These are phyloP conservation scores for Eurytoma adleriae DNA, from an alignment of 2,888 invertebrate species.

Conservation along the genomic window DNA sequence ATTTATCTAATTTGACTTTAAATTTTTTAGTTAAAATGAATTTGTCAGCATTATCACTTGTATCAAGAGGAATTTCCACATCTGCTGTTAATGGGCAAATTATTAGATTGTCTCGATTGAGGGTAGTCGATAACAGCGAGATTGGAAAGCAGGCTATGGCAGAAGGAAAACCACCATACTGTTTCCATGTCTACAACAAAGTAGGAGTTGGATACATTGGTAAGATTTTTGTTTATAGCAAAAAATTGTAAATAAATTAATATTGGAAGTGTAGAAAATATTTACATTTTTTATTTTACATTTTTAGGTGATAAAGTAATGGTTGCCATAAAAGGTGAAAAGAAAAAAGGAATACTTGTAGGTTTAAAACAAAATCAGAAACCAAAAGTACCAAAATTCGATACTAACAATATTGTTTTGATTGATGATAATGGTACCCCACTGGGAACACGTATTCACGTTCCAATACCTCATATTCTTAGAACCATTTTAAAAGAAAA, in stretches of 20 bases:
- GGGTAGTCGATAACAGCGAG: slow-evolving; percentile 98
- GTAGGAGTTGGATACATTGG: slow-evolving; percentile 81
- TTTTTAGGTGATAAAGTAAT: slow-evolving; percentile 89
- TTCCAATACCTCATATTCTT: slow-evolving; percentile 94
- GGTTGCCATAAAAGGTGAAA: slow-evolving; percentile 96
- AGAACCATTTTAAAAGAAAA: slow-evolving; percentile 90
- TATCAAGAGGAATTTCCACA: slow-evolving; percentile 77
- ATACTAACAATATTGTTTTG: slow-evolving; percentile 96
- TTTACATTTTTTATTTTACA: neutral
- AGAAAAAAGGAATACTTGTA: slow-evolving; percentile 94
- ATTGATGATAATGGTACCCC: slow-evolving; percentile 97
- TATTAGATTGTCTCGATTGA: slow-evolving; percentile 84
- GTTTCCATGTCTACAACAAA: slow-evolving; percentile 96
- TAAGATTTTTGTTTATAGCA: slow-evolving; percentile 61
- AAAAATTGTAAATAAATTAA: neutral
- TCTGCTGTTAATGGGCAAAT: slow-evolving; percentile 82
- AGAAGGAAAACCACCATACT: slow-evolving; percentile 94
- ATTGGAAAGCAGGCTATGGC: slow-evolving; percentile 96
- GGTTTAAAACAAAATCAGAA: slow-evolving; percentile 91
- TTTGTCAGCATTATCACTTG: slow-evolving; percentile 23
- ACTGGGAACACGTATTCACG: slow-evolving; percentile 95
- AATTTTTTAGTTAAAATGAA: slow-evolving; percentile 40
- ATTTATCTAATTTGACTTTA: neutral
- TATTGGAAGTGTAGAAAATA: no score
- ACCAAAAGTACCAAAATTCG: slow-evolving; percentile 91